Percentiles rank a stretch among this genome's conserved stretches.
These are phyloP conservation scores for Ptilodon capucinus DNA, from an alignment of 2,888 invertebrate species.

Conservation along the genomic window DNA sequence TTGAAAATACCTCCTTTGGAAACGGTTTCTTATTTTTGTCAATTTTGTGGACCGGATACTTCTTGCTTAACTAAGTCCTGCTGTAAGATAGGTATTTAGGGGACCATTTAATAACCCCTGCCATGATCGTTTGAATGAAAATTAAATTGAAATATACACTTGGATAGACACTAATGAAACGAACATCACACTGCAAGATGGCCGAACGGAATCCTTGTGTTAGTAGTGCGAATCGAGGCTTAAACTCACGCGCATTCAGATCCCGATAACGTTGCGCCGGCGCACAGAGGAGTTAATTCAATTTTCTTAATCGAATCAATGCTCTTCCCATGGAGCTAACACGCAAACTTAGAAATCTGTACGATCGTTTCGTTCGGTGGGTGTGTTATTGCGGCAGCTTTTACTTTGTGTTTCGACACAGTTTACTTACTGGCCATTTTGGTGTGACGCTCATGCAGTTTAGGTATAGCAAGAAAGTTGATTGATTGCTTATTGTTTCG, in stretches of 20 bases:
- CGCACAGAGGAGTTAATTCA: constrained; percentile 54
- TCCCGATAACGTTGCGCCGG: constrained; percentile 41
- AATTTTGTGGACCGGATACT: no score
- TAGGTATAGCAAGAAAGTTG: constrained; percentile 22
- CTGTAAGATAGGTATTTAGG: no score
- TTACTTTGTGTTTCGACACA: constrained; percentile 21
- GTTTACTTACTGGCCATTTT: constrained; percentile 21
- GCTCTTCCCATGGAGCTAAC: constrained; percentile 57
- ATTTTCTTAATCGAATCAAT: constrained; percentile 59
- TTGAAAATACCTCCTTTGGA: no score
- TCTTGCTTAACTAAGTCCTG: no score
- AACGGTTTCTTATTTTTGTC: no score
- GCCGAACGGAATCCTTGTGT: constrained; percentile 31
- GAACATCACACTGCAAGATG: constrained; percentile 27
- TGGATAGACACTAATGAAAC: constrained; percentile 23
- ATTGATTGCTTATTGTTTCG: constrained; percentile 33
- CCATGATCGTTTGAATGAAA: not conserved
- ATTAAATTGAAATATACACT: constrained; percentile 27
- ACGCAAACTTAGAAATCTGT: constrained; percentile 41
- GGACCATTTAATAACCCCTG: not conserved
- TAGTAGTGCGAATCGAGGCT: constrained; percentile 45
- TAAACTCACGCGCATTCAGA: constrained; percentile 50
- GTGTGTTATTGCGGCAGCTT: constrained; percentile 18
- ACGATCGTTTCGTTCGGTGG: constrained; percentile 19
- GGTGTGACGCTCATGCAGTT: constrained; percentile 12